Conservation (phyloP, 2,797 vertebrate species). For the Labeo calbasu region DNA sequence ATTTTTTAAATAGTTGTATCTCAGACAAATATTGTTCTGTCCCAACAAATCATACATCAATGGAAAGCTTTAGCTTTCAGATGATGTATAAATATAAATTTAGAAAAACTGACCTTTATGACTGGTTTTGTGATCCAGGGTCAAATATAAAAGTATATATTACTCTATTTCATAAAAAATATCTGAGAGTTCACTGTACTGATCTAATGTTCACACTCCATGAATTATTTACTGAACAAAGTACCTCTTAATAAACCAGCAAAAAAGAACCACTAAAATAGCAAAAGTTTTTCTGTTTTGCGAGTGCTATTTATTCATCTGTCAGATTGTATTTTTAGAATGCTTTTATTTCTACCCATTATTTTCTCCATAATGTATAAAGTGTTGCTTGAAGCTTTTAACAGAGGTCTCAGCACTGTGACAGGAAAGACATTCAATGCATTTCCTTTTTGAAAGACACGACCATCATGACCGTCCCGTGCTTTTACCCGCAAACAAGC, state of each 20-base stretch:
- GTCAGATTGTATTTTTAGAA: constrained; percentile 65
- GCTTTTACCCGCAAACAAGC: constrained; percentile 55
- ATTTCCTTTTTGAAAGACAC: constrained; percentile 56
- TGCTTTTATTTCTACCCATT: constrained; percentile 66
- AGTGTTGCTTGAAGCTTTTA: constrained; percentile 66
- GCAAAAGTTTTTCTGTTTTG: constrained; percentile 68
- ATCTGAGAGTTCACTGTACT: neutral
- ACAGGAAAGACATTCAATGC: constrained; percentile 59
- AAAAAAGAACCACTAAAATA: constrained; percentile 71
- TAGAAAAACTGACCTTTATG: too few species aligned
- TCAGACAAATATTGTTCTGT: too few species aligned
- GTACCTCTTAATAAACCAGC: constrained; percentile 63
- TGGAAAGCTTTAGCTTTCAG: too few species aligned
- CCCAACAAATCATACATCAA: too few species aligned
- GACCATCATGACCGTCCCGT: constrained; percentile 29
- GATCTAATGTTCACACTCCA: constrained; percentile 53
- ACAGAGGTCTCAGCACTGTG: constrained; percentile 51
- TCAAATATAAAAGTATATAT: too few species aligned
- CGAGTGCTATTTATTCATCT: constrained; percentile 60
- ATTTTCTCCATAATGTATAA: constrained; percentile 62
- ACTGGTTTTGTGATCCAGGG: too few species aligned
- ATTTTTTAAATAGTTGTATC: too few species aligned
- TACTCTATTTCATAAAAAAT: neutral
- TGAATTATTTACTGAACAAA: constrained; percentile 53
- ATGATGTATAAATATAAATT: too few species aligned